Percentiles rank a stretch among this genome's conserved stretches.
Conservation (phyloP, 2,113 vertebrate genomes). For the Brienomyrus brachyistius region DNA sequence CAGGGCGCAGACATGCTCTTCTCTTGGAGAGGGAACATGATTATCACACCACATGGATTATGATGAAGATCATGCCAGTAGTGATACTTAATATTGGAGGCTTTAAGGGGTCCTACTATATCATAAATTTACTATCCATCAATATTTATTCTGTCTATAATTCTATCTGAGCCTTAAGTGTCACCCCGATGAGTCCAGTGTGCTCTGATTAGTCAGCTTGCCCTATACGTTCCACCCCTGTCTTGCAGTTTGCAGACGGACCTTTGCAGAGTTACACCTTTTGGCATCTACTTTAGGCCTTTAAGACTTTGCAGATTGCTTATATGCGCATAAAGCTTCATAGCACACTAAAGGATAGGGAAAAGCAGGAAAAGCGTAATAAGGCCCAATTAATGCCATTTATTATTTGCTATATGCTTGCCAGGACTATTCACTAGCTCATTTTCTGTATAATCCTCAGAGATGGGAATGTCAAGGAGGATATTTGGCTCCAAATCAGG, state of each 20-base stretch:
- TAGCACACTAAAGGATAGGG: not conserved
- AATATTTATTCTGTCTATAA: not conserved
- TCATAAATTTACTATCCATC: not conserved
- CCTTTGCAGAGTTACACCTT: not conserved
- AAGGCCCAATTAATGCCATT: not conserved
- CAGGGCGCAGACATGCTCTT: conserved; percentile 69
- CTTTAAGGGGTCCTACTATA: not conserved
- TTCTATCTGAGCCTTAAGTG: not conserved
- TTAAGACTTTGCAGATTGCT: not conserved
- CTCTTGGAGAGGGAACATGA: conserved; percentile 38
- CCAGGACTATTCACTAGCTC: not conserved
- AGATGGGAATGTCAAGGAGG: not conserved
- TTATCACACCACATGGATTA: no score
- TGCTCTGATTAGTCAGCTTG: not conserved
- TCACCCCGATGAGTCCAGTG: not conserved
- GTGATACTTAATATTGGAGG: not conserved
- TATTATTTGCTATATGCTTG: not conserved
- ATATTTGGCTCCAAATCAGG: not conserved
- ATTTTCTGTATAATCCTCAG: not conserved
- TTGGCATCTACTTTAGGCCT: not conserved
- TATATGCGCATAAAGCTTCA: not conserved
- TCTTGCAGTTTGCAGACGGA: not conserved
- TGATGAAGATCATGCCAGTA: not conserved
- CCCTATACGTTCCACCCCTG: not conserved
- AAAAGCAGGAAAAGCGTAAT: not conserved